Evolutionary conservation across 2,113 vertebrate genomes (phyloP), one percentile per base, ranked within the genome.

Genomic region (Antechinus flavipes): DNA sequence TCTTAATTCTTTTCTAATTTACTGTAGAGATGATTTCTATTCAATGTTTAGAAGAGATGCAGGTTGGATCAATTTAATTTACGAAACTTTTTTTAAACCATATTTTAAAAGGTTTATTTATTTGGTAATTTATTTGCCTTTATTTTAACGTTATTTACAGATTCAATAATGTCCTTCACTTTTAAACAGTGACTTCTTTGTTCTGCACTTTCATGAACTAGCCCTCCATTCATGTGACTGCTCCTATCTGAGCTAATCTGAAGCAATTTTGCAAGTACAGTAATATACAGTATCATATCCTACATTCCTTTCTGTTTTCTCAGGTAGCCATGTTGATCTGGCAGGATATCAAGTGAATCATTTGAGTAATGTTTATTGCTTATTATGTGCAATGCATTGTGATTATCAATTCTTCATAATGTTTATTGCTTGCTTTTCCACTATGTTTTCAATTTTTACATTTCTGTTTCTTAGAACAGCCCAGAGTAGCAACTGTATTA

Each of bases 141-240:
- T 94, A 92, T 95, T 97, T 97, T 91, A 93, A 50, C 94, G 11
- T 91, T 95, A 90, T 35, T 54, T 89, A n/a, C 1, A 95, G 24
- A 89, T 95, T 54, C 47, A 61, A 61, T 93, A 93, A 76, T 93
- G 11, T 93, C 94, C 30, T 68, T 23, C 42, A 49, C 42, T 50
- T 50, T 90, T 25, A 90, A 90, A 90, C 90, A 90, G 8, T 27
- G n/a, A 50, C 12, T 52, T 23, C 90, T 90, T 90, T 50, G 90
- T 90, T 90, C 12, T 26, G 47, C 25, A 23, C 49, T 90, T 90
- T 90, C 89, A 90, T 49, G 89, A 47, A 23, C 8, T 27, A 90
- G 89, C 5, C 26, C 23, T 90, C 89, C 25, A 26, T 90, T 50
- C 89, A 90, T 90, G 89, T 90, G 89, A 90, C 49, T 49, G 46